Evolutionary conservation across 2,888 invertebrate species (phyloP), one percentile per base, ranked within the genome.

Genomic region (Oegoconia quadripuncta): DNA sequence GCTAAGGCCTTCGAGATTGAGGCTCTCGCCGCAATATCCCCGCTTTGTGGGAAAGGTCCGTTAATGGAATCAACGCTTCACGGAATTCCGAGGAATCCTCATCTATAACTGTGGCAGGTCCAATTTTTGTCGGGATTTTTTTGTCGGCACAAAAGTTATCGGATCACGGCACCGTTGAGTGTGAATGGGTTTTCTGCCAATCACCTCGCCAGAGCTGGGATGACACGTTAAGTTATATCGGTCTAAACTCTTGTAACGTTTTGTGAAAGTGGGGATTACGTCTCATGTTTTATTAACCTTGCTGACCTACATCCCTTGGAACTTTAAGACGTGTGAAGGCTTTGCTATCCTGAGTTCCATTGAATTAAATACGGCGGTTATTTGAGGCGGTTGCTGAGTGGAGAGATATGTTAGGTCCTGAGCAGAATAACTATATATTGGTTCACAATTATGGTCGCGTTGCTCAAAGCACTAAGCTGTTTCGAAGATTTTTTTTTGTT

Each of bases 11-110:
- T 51, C 46, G 66, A 64, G 74, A 74, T 76, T 73, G 75, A 64
- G 64, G 64, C 61, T 58, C 15, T 8, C 56, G 59, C 69, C 64
- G 62, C 72, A 68, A 77, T 73, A 74, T 71, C 69, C 64, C 64
- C 58, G 59, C 70, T 81, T 80, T 81, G 79, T 75, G 65, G 65
- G 59, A 69, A 74, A 69, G 74, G 74, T 65, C 65, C 60, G 72
- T 67, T 84, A 84, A 84, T 84, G 77, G 83, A 79, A 82, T 81
- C 74, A 78, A 63, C 43, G 56, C 50, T 46, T 44, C 38, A 38
- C 28, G 42, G 44, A 39, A 40, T 43, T 45, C 31, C 28, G 34
- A n/a, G 33, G 31, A 34, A 47, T 43, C 36, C 38, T 23, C 42
- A 34, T 37, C 46, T 39, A 42, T 37, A 36, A 34, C 37, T 22